Percentiles rank a stretch among this genome's conserved stretches.
phyloP scores from a whole-genome alignment of 2,113 vertebrate species.

The Ophiodon elongatus region DNA sequence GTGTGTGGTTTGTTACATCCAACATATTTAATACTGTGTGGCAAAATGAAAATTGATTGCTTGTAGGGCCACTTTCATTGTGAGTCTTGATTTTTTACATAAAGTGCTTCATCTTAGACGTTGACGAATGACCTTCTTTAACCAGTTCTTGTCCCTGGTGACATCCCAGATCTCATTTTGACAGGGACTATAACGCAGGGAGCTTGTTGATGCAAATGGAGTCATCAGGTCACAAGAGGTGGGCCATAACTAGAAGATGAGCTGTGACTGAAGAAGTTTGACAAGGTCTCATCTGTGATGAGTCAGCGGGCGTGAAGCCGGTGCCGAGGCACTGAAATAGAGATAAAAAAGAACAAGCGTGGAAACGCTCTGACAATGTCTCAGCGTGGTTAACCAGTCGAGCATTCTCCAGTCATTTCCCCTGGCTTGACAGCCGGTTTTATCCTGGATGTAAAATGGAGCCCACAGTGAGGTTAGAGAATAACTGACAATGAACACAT shows the following conservation, averaged over 20 bases:
- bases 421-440: conserved; percentile 27
- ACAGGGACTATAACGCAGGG: too few relatives aligned
- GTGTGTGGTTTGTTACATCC: background rate
- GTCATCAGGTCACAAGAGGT: conserved; percentile 13
- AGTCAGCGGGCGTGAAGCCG: background rate
- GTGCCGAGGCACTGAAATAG: conserved; percentile 3
- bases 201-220: background rate
- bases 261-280: conserved; percentile 1
- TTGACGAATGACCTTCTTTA: background rate
- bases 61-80: background rate
- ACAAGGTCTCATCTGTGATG: conserved; percentile 18
- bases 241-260: background rate
- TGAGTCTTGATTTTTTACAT: background rate
- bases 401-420: conserved; percentile 27
- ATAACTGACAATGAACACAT: background rate
- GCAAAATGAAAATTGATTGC: background rate
- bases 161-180: background rate
- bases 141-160: background rate
- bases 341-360: conserved; percentile 8
- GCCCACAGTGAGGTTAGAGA: background rate
- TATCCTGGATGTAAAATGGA: conserved; percentile 16
- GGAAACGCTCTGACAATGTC: conserved; percentile 26
- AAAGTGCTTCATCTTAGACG: background rate
- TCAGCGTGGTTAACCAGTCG: conserved; percentile 25
- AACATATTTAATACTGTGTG: background rate